phyloP scores from a whole-genome alignment of 2,797 vertebrate species.

The Enteromius anoplus region DNA sequence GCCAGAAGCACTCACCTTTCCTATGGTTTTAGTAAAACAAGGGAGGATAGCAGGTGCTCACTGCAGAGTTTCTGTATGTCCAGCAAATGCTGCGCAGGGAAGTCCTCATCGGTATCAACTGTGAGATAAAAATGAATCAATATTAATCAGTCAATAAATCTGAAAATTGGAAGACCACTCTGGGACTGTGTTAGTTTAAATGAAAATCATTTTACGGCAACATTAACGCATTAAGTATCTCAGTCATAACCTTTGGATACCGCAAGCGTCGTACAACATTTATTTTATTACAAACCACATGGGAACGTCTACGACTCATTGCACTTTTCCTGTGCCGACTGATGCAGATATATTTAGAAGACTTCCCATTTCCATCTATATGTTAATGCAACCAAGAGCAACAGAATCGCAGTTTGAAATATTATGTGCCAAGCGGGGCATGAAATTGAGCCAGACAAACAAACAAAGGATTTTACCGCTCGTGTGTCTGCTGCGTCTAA shows the following conservation, averaged over 20 bases:
- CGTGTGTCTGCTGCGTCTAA: constrained; percentile 14
- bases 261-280: constrained; percentile 21
- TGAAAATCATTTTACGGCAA: constrained; percentile 10
- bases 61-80: constrained; percentile 33
- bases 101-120: constrained; percentile 41
- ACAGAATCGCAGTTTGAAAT: constrained; percentile 68
- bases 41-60: constrained; percentile 44
- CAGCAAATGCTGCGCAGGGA: constrained; percentile 40
- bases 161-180: not conserved
- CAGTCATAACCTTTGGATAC: constrained; percentile 14
- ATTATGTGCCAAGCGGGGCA: constrained; percentile 65
- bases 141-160: constrained; percentile 29
- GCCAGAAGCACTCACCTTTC: constrained; percentile 51
- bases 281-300: constrained; percentile 26
- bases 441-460: constrained; percentile 74
- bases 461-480: constrained; percentile 34
- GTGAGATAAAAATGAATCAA: constrained; percentile 50
- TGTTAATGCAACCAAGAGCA: constrained; percentile 77
- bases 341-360: constrained; percentile 60
- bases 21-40: constrained; percentile 38
- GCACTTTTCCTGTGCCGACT: constrained; percentile 41
- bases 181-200: not conserved
- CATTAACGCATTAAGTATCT: not conserved
- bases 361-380: constrained; percentile 78
- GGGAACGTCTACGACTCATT: constrained; percentile 23